Evolutionary conservation across 35 echinoderm and acorn worm species (phyloP), one percentile per base, ranked within the genome.

Genomic region (Ptychodera flava): DNA sequence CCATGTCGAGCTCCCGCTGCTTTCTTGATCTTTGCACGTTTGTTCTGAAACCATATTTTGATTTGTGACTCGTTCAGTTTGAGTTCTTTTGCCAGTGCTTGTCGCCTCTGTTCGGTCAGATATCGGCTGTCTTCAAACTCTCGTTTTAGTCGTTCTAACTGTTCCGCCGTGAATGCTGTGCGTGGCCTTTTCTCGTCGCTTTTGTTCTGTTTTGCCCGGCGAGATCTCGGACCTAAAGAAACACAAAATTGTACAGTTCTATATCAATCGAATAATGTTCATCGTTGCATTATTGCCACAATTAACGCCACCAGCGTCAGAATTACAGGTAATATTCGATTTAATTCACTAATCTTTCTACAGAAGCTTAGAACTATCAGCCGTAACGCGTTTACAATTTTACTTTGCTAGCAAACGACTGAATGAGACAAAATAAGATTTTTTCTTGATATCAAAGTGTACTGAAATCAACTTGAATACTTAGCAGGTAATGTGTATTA

Each of bases 21-120:
- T 89, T 97, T 97, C 92, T 97, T 97, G 80, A 97, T 97, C 77
- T 97, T 97, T 10, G 95, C 95, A 37, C 95, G 89, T 85, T 97
- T 97, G 36, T 97, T 97, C 81, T 97, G 95, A 85, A 97, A 97
- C 95, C 95, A 97, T 35, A 97, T 97, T 83, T 97, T 97, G 87
- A 97, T 97, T 37, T 97, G 95, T 15, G 95, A 97, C 52, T 97
- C 81, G 36, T 90, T 81, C 88, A 87, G 37, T 16, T 83, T 83
- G 1, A 83, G 35, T 27, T 83, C 82, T 34, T 83, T 28, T 83
- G 82, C 82, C 35, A 83, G 37, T 30, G 33, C 30, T 28, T 36
- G 82, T 34, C 82, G 32, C 33, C 82, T 34, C 35, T 83, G 82
- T 83, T 83, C 82, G 0, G 82, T 83, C 31, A 83, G 28, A 83